Conservation (phyloP, 2,113 vertebrate species). For the Genyomyrus donnyi region DNA sequence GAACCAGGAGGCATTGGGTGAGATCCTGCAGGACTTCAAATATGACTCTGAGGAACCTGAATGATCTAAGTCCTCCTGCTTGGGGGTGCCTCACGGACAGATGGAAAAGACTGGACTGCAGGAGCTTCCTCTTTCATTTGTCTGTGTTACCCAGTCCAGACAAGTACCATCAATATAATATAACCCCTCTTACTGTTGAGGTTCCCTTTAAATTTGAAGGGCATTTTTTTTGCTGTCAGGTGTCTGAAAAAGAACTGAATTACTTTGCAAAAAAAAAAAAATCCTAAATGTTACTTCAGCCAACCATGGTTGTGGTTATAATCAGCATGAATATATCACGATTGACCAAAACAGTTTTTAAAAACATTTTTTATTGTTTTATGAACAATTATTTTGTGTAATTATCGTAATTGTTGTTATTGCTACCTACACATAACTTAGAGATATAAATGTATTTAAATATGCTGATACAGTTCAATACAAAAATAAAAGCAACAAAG, state of each 20-base stretch:
- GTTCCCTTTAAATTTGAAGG: not conserved
- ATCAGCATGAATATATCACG: not conserved
- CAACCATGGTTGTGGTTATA: not conserved
- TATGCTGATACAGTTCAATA: slow-evolving; percentile 31
- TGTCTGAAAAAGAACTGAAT: not conserved
- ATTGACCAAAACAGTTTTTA: slow-evolving; percentile 19
- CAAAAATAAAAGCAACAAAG: slow-evolving; percentile 38
- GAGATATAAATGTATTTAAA: slow-evolving; percentile 29
- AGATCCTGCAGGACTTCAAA: slow-evolving; percentile 95
- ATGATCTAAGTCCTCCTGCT: slow-evolving; percentile 56
- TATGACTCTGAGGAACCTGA: slow-evolving; percentile 87
- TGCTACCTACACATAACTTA: slow-evolving; percentile 39
- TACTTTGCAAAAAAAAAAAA: not conserved
- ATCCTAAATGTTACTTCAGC: slow-evolving; percentile 16
- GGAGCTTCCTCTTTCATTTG: not conserved
- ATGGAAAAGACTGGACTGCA: slow-evolving; percentile 7
- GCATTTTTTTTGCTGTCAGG: not conserved
- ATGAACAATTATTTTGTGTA: slow-evolving; percentile 19
- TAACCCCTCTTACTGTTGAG: slow-evolving; percentile 38
- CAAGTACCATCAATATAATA: slow-evolving; percentile 21
- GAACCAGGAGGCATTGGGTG: slow-evolving; percentile 84
- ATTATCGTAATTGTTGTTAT: slow-evolving; percentile 11
- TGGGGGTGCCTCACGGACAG: slow-evolving; percentile 32
- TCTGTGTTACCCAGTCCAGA: slow-evolving; percentile 18
- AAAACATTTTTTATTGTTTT: slow-evolving; percentile 24